Conservation (phyloP, 1,140 invertebrate species). For the Pseudomyrmex concolor region DNA sequence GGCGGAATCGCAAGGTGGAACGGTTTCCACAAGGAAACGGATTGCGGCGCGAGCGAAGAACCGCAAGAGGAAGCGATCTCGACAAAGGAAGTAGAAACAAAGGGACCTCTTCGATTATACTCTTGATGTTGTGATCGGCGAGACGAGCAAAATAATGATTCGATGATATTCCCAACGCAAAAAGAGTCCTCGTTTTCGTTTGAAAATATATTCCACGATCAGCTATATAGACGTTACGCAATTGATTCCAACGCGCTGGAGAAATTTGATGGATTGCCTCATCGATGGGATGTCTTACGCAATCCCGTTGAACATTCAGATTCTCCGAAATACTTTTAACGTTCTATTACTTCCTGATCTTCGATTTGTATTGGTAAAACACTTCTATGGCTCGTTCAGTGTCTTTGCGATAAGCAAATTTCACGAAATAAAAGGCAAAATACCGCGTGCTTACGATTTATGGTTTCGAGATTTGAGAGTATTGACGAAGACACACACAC, state of each 20-base stretch:
- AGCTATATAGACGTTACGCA: not conserved
- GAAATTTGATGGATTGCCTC: constrained; percentile 32
- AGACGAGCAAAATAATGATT: constrained; percentile 68
- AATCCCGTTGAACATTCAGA: not conserved
- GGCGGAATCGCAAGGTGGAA: constrained; percentile 65
- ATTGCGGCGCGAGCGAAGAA: constrained; percentile 59
- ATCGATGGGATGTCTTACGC: constrained; percentile 20
- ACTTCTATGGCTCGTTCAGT: not conserved
- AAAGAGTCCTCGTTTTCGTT: not conserved
- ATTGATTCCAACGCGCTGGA: constrained; percentile 5
- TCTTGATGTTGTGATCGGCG: constrained; percentile 63
- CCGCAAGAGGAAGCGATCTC: constrained; percentile 68
- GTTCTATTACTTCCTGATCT: constrained; percentile 2
- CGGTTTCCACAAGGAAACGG: constrained; percentile 55
- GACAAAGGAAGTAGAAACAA: constrained; percentile 68
- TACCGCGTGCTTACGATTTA: not conserved
- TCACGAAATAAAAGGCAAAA: not conserved
- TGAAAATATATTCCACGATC: too few relatives aligned
- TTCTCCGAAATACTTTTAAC: constrained; percentile 21
- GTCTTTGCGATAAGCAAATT: not conserved
- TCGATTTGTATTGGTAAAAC: not conserved
- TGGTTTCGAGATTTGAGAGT: not conserved
- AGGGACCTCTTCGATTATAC: constrained; percentile 57
- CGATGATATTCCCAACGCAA: not conserved
- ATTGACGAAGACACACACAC: not conserved